Evolutionary conservation across 2,888 invertebrate genomes (phyloP).

Genomic region (Yponomeuta malinellus): DNA sequence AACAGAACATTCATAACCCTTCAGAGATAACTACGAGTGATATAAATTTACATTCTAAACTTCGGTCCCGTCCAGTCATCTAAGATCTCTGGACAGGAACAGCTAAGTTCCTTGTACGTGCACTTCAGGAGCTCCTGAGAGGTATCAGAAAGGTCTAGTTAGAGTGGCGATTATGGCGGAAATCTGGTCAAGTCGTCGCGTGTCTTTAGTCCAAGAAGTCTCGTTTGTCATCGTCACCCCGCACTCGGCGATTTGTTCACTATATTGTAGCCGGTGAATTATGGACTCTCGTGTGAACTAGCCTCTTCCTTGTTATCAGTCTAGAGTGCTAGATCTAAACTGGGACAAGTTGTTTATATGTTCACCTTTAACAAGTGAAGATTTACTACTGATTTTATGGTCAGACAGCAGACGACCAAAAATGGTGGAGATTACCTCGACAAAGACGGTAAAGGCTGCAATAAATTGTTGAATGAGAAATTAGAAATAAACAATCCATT

Average conservation of each 20-base stretch:
- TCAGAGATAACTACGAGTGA: conserved; percentile 38
- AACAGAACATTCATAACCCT: conserved; percentile 39
- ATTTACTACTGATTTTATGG: conserved; percentile 6
- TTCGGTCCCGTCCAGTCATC: conserved; percentile 14
- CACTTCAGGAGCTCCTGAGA: not conserved
- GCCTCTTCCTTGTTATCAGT: conserved; percentile 40
- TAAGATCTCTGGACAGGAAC: not conserved
- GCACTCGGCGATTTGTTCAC: conserved; percentile 56
- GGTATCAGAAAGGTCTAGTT: conserved; percentile 23
- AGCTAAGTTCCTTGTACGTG: not conserved
- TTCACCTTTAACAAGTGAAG: not conserved
- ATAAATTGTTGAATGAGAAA: not conserved
- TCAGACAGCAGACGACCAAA: not conserved
- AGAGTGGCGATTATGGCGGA: conserved; percentile 27
- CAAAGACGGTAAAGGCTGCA: not conserved
- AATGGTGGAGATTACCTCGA: not conserved
- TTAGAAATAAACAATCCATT: conserved; percentile 19
- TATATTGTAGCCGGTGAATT: conserved; percentile 68
- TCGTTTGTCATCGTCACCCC: conserved; percentile 70
- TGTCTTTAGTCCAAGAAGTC: conserved; percentile 58
- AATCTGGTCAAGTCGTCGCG: conserved; percentile 31
- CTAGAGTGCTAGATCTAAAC: conserved; percentile 4
- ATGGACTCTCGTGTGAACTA: conserved; percentile 49
- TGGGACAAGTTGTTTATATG: conserved; percentile 6
- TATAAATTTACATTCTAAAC: conserved; percentile 25